phyloP scores from a whole-genome alignment of 2,888 invertebrate species.

The Neoitamus cyanurus region DNA sequence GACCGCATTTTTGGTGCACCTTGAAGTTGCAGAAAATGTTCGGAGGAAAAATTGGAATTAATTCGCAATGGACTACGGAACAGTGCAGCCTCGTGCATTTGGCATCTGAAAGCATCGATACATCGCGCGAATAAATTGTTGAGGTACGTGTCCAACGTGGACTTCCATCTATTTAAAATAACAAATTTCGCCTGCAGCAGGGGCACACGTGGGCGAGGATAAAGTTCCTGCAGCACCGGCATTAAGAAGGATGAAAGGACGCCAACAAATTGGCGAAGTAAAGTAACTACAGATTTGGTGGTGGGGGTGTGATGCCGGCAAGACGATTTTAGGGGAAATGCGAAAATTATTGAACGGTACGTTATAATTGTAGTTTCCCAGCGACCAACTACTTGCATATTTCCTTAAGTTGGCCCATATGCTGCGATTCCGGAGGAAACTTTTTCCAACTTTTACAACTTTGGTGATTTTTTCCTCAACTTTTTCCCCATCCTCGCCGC shows the following conservation, averaged over 20 bases:
- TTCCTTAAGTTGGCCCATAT: conserved; percentile 30
- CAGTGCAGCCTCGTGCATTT: neutral
- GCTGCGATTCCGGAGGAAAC: conserved; percentile 16
- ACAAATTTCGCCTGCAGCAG: neutral
- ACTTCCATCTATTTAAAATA: neutral
- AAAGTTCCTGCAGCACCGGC: neutral
- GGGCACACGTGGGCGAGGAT: neutral
- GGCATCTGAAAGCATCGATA: neutral
- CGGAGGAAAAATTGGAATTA: neutral
- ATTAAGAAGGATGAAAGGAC: neutral
- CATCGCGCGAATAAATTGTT: neutral
- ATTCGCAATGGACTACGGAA: neutral
- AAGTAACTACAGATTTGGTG: neutral
- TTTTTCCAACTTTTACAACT: conserved; percentile 39
- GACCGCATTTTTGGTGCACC: neutral
- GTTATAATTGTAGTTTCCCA: conserved; percentile 39
- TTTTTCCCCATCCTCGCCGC: neutral
- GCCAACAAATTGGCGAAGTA: too few relatives aligned
- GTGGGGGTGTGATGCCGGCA: too few relatives aligned
- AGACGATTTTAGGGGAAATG: conserved; percentile 10
- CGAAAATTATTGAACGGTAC: conserved; percentile 43
- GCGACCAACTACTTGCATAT: conserved; percentile 39
- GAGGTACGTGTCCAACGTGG: neutral
- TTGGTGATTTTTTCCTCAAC: conserved; percentile 31
- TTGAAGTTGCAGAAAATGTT: neutral